Conservation (phyloP, 1,140 invertebrate genomes). For the Drosophila yakuba region DNA sequence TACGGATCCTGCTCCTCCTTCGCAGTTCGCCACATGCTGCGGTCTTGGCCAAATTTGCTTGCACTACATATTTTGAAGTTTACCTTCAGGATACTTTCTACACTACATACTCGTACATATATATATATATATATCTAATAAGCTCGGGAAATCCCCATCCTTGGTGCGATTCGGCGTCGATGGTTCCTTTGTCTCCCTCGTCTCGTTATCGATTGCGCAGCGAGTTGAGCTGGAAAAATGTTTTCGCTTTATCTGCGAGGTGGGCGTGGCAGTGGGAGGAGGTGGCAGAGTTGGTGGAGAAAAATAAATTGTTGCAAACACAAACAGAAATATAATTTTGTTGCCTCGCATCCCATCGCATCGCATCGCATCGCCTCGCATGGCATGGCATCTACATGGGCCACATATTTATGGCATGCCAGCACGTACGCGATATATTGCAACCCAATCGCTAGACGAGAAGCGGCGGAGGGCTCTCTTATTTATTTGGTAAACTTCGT, state of each 20-base stretch:
- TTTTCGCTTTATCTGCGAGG: constrained; percentile 36
- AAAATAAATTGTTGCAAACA: constrained; percentile 81
- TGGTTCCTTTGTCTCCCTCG: constrained; percentile 34
- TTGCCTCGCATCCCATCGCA: constrained; percentile 41
- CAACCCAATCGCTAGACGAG: constrained; percentile 63
- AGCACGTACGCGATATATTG: constrained; percentile 83
- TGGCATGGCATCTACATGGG: constrained; percentile 33
- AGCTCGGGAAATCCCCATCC: constrained; percentile 10
- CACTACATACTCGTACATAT: too few relatives aligned
- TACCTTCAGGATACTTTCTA: not conserved
- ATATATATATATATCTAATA: constrained; percentile 20
- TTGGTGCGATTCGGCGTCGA: constrained; percentile 6
- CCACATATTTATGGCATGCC: constrained; percentile 82
- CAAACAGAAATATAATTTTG: constrained; percentile 83
- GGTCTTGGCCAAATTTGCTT: constrained; percentile 27
- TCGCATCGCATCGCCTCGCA: constrained; percentile 8
- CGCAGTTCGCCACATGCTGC: constrained; percentile 22
- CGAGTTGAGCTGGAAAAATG: constrained; percentile 53
- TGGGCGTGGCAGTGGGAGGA: constrained; percentile 20
- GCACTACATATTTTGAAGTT: constrained; percentile 40
- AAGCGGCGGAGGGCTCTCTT: constrained; percentile 48
- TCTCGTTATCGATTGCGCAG: constrained; percentile 37
- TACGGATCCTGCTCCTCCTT: not conserved
- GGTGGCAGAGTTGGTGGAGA: constrained; percentile 5
- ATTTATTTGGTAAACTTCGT: constrained; percentile 79